A percentile compares a stretch with the other conserved stretches of the same genome.
phyloP scores from a whole-genome alignment of 2,888 invertebrate species.

The Epistrophe grossulariae region DNA sequence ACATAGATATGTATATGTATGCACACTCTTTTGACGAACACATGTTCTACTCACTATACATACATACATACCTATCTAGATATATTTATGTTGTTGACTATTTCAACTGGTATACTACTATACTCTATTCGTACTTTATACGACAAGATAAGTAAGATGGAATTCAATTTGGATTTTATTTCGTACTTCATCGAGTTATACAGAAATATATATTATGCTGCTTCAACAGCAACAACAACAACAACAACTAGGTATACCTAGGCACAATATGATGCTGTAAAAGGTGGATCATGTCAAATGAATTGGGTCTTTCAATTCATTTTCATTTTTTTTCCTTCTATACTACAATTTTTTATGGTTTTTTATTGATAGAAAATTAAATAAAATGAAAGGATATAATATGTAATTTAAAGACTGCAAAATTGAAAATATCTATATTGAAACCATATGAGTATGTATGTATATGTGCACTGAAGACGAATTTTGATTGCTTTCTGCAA shows the following conservation, averaged over 20 bases:
- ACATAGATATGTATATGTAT: conserved; percentile 14
- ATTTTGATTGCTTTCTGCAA: conserved; percentile 3
- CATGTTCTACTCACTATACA: conserved; percentile 34
- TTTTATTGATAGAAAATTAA: conserved; percentile 68
- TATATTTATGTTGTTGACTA: conserved; percentile 23
- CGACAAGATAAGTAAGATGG: conserved; percentile 65
- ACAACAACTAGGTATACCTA: too few species aligned
- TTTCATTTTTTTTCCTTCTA: conserved; percentile 2
- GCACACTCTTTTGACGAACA: conserved; percentile 37
- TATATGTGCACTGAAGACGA: conserved; percentile 26
- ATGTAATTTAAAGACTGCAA: conserved; percentile 49
- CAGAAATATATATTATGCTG: conserved; percentile 20
- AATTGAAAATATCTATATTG: conserved; percentile 44
- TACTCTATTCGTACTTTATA: conserved; percentile 33
- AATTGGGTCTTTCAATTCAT: conserved; percentile 22
- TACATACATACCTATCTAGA: not conserved
- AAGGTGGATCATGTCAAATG: conserved; percentile 45
- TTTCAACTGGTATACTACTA: conserved; percentile 8
- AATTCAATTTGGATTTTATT: conserved; percentile 73
- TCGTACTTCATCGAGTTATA: conserved; percentile 46
- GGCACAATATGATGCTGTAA: not conserved
- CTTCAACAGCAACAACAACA: not conserved
- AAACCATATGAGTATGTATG: conserved; percentile 11
- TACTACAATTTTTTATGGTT: conserved; percentile 32
- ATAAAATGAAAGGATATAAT: conserved; percentile 53